Base-by-base conservation (phyloP, 1,140 invertebrate genomes). In the Phortica variegata region DNA sequence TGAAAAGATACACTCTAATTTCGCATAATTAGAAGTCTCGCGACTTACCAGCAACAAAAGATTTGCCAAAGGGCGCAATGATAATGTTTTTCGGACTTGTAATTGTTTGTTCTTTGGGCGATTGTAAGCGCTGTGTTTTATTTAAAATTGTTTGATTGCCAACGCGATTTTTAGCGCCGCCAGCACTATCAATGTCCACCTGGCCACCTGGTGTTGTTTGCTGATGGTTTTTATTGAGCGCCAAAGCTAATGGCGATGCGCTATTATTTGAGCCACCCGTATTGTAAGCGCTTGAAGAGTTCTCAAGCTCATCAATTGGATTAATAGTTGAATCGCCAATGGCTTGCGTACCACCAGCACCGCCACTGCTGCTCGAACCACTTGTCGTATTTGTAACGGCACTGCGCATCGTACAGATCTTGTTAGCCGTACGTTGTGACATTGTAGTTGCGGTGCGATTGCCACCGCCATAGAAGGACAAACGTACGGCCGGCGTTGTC, bases 181-280 rank as follows among this genome's bases (percentile, higher is more conserved):
- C n/a, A n/a, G n/a, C n/a, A n/a, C n/a, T n/a, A n/a, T n/a, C n/a
- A n/a, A n/a, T n/a, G n/a, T n/a, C n/a, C n/a, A n/a, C n/a, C n/a
- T n/a, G n/a, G n/a, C n/a, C n/a, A n/a, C n/a, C n/a, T n/a, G n/a
- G n/a, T n/a, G n/a, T n/a, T n/a, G n/a, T n/a, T n/a, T n/a, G n/a
- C n/a, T n/a, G n/a, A 41, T 60, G 54, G 10, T 51, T 37, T 36
- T 39, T 29, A 37, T 47, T 56, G 8, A 86, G 74, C 58, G 85
- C 83, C 43, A 84, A 60, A 6, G 83, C 83, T 8, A 86, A 75
- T 3, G 84, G 86, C 45, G 85, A 56, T 9, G 56, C 87, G 58
- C 87, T 88, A 44, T 87, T 84, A 56, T 85, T 87, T 2, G 84
- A 85, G 50, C 87, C 87, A 2, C 86, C 88, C 2, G 87, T 89